Evolutionary conservation across 1,140 invertebrate species (phyloP).

Genomic region (Bombus pyrosoma): DNA sequence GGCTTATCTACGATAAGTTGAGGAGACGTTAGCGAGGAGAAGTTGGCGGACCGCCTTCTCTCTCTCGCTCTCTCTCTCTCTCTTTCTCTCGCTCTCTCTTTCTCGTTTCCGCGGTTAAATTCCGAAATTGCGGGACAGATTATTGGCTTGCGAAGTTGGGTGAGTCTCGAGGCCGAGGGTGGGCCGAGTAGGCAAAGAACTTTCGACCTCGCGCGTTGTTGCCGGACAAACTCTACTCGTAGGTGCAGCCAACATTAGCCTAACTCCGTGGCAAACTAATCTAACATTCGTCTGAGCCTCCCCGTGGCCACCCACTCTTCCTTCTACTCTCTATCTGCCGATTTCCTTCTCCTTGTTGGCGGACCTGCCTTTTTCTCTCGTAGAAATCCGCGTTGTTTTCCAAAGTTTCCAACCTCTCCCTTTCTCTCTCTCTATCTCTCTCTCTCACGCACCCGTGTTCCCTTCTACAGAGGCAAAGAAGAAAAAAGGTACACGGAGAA

Average conservation of each 20-base stretch:
- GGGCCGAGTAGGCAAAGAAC: slow-evolving; percentile 72
- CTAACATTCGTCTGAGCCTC: slow-evolving; percentile 75
- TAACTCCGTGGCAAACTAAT: slow-evolving; percentile 78
- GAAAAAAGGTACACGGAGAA: not conserved
- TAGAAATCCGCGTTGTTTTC: slow-evolving; percentile 41
- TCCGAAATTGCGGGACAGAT: slow-evolving; percentile 73
- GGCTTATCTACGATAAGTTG: slow-evolving; percentile 66
- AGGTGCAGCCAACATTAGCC: slow-evolving; percentile 75
- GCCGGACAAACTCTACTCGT: slow-evolving; percentile 74
- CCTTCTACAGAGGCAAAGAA: not conserved
- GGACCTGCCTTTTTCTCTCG: slow-evolving; percentile 45
- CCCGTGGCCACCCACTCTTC: slow-evolving; percentile 17
- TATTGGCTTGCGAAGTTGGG: slow-evolving; percentile 73
- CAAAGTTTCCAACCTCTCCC: slow-evolving; percentile 46
- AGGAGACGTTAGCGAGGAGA: slow-evolving; percentile 59
- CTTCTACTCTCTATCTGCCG: slow-evolving; percentile 10
- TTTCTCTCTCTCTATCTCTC: too few species aligned
- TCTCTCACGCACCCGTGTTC: not conserved
- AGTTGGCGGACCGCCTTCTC: slow-evolving; percentile 59
- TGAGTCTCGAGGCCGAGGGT: slow-evolving; percentile 66
- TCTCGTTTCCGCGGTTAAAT: slow-evolving; percentile 62
- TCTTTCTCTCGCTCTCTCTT: slow-evolving; percentile 57
- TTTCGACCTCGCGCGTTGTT: slow-evolving; percentile 72
- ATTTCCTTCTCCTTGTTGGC: slow-evolving; percentile 47
- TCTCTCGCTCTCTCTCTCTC: slow-evolving; percentile 34